Evolutionary conservation across 2,888 invertebrate species (phyloP).

Genomic region (Liodrosophila aerea): DNA sequence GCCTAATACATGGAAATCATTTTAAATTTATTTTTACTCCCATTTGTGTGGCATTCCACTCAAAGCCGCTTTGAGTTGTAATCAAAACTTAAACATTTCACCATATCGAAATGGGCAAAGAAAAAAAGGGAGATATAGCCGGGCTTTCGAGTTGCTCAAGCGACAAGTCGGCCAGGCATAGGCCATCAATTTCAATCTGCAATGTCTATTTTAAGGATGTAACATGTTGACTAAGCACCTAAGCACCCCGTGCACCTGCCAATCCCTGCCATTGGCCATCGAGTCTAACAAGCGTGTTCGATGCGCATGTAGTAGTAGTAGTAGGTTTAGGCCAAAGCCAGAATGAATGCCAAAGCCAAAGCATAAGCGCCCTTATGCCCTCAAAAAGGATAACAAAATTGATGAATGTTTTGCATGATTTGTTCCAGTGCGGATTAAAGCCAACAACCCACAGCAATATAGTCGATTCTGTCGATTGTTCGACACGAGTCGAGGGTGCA

Average conservation of each 20-base stretch:
- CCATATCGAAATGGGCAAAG: constrained; percentile 9
- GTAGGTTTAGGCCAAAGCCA: constrained; percentile 1
- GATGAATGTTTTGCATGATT: constrained; percentile 72
- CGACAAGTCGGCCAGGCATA: constrained; percentile 4
- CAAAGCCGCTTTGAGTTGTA: constrained; percentile 49
- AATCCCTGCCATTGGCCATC: constrained; percentile 40
- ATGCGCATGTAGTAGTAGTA: too few relatives aligned
- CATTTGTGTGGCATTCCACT: constrained; percentile 1
- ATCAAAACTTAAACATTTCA: constrained; percentile 59
- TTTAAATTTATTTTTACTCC: constrained; percentile 1
- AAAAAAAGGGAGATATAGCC: background rate
- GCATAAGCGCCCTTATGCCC: constrained; percentile 12
- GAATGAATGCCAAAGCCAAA: constrained; percentile 14
- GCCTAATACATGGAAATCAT: background rate
- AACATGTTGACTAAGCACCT: constrained; percentile 58
- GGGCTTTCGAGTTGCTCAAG: constrained; percentile 5
- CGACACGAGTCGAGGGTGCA: background rate
- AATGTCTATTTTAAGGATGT: constrained; percentile 52
- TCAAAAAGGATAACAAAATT: constrained; percentile 56
- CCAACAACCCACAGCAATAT: constrained; percentile 23
- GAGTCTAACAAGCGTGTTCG: constrained; percentile 21
- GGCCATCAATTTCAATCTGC: constrained; percentile 67
- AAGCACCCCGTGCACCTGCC: constrained; percentile 57
- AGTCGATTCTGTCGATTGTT: background rate
- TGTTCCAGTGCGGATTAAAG: constrained; percentile 43